Base-by-base conservation (phyloP, 2,888 invertebrate genomes). In the Icerya purchasi region DNA sequence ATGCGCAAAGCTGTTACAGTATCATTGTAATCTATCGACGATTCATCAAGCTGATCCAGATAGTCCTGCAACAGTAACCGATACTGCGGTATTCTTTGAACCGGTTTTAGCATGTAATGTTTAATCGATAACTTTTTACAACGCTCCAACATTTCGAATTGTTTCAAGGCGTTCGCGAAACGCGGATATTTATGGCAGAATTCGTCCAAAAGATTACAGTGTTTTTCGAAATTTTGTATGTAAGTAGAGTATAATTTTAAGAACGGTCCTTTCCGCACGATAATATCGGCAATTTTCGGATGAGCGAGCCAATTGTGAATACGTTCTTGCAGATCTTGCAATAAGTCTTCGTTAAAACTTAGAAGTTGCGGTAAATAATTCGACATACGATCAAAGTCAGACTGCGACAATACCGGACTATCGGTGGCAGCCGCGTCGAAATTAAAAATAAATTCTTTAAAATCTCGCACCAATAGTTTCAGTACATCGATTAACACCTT, bases 31-130 rank as follows among this genome's bases (percentile, higher is more conserved):
- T 82, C 82, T 2, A 73, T 70, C 64, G 74, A 73, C 56, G 70
- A 70, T 60, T 70, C 69, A 5, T 72, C 68, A 55, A 80, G 72
- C 65, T 77, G 74, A 65, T 75, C 75, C 57, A 77, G 68, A 68
- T 81, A 82, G 68, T 78, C 77, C 68, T 78, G 76, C 20, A 81
- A 70, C 8, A 81, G 70, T 2, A 81, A 70, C 64, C 77, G 74
- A 68, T 81, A 81, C 67, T 81, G 78, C n/a, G 80, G 80, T 62
- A 82, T 76, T 67, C 81, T 71, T 68, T 82, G 81, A 60, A 82
- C 77, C 0, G 81, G 81, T 69, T 80, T 81, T 61, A 81, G 70
- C 79, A 82, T 79, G 66, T 78, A 80, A 71, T 80, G 80, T 56
- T 76, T 75, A 55, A 82, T 64, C 1, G 77, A 73, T 53, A 82